Base-by-base conservation (phyloP, 2,888 invertebrate species). In the Allacma fusca region DNA sequence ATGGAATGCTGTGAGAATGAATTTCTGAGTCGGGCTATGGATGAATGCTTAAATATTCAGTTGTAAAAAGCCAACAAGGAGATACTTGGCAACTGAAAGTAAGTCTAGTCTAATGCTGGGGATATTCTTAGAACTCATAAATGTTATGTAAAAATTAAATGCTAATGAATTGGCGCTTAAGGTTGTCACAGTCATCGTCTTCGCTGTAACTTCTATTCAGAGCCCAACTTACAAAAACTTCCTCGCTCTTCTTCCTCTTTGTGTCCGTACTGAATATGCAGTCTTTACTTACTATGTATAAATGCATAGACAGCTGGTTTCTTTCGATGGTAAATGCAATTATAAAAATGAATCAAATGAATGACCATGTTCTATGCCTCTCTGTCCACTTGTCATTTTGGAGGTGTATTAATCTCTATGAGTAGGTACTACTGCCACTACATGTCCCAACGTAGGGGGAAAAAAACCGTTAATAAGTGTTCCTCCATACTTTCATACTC, bases 1-100 rank as follows among this genome's bases (percentile, higher is more conserved):
- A 64, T 57, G 73, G 73, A 73, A 73, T 73, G 73, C 34, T 70
- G 28, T 21, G 29, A 28, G 59, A 57, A 71, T 71, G 28, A 12
- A 50, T 50, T 16, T 16, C 59, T 70, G n/a, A 1, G 2, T 50
- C 5, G n/a, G 5, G 16, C 65, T n/a, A 65, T 65, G 59, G 59
- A 7, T 59, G 12, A 59, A 59, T 59, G 59, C 59, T n/a, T 59
- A 21, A 40, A 40, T 40, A 40, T 40, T 40, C 40, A 13, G 7
- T 40, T 40, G 40, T 40, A 9, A 40, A 40, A 40, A 13, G 13
- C 40, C 40, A 40, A 40, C n/a, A n/a, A n/a, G n/a, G 40, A 5
- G 40, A 13, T 13, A 13, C 40, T 40, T 40, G 40, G 40, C 40
- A 40, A 40, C 40, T 40, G 5, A 13, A 40, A 40, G 40, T 40